Base-by-base conservation (phyloP, 2,888 invertebrate genomes). In the Dyspetes luteomarginatus region DNA sequence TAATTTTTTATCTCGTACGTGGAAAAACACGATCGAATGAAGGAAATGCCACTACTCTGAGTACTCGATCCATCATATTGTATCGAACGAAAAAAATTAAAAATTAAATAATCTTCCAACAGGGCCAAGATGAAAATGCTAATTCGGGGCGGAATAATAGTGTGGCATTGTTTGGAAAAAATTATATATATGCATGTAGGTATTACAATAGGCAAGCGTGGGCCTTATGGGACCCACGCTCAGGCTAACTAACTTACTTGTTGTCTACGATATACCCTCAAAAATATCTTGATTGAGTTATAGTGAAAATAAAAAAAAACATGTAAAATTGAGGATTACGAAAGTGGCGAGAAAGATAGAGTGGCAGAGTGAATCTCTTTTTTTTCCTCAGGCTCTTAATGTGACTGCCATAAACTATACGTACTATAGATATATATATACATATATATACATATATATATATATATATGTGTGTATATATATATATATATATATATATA, bases 131-230 rank as follows among this genome's bases (percentile, higher is more conserved):
- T 45, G 48, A 75, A 71, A 69, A 75, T 69, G 79, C 9, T 75
- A 75, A 80, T 80, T 67, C 60, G 45, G 28, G 19, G 36, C 36
- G 52, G 50, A n/a, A 30, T 36, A 28, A 75, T 36, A 30, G 24
- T 52, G 60, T 58, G 30, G 43, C 71, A 80, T 80, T 80, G 79
- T 80, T 80, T 65, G 55, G 36, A 36, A 19, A 67, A 62, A 50
- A 50, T 26, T 12, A 26, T 30, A 41, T 5, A 43, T 3, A 28
- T 3, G 5, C 30, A 30, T 24, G 30, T 36, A 67, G 24, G 26
- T 50, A 30, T 74, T 45, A 79, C 82, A 81, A 81, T 83, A 28
- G 80, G 5, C 15, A 65, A 55, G 78, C 78, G 73, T 83, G 81
- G 76, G 83, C 68, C 65, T 74, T 30, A 45, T 26, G 60, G 74